These are phyloP conservation scores for Xestia sexstrigata DNA, from an alignment of 2,888 invertebrate species.

Conservation along the genomic window DNA sequence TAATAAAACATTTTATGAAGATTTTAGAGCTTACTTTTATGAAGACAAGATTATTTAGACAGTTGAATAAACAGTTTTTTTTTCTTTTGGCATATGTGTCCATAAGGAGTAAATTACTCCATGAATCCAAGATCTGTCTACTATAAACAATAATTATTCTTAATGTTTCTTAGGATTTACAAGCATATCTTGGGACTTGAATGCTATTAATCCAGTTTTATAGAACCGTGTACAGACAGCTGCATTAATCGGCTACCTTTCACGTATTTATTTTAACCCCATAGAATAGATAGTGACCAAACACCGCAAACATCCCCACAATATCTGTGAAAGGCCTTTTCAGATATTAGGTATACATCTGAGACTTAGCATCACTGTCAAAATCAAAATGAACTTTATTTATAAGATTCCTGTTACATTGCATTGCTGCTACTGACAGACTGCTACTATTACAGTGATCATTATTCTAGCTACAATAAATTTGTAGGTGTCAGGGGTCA, in stretches of 20 bases:
- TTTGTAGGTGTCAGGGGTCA: neutral
- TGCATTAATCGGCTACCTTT: neutral
- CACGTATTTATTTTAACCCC: neutral
- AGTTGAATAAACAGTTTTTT: neutral
- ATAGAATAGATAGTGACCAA: neutral
- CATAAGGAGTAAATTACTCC: neutral
- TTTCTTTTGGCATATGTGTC: neutral
- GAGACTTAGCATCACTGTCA: neutral
- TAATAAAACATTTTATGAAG: constrained; percentile 4
- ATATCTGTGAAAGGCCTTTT: no score
- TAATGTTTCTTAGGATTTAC: neutral
- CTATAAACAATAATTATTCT: neutral
- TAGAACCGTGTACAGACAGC: neutral
- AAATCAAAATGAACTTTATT: neutral
- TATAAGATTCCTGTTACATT: neutral
- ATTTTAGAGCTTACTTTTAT: neutral
- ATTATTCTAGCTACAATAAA: neutral
- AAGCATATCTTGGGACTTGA: neutral
- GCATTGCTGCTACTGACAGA: neutral
- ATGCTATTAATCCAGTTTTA: neutral
- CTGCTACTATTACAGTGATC: neutral
- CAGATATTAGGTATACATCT: no score
- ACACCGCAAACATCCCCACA: no score
- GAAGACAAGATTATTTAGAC: neutral
- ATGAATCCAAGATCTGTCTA: neutral